Base-by-base conservation (phyloP, 2,888 invertebrate genomes). In the Ochropleura plecta region DNA sequence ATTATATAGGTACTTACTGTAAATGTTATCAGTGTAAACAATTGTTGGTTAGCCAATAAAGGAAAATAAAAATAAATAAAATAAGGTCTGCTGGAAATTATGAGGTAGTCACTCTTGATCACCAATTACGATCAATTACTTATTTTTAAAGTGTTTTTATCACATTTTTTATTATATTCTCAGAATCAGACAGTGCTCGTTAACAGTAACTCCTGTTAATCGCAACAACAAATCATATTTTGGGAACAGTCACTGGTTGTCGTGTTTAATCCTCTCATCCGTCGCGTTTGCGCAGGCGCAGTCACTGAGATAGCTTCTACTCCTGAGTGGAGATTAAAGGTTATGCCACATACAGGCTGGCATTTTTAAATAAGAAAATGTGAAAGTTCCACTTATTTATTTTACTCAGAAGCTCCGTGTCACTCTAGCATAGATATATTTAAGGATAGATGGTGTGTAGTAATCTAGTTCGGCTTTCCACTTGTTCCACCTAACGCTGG, bases 201-300 rank as follows among this genome's bases (percentile, higher is more conserved):
- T 82, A 79, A 80, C 82, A 70, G 55, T 40, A 70, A 64, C 63
- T 81, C 70, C 78, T 78, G 81, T 74, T 86, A 83, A 84, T 84
- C 64, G n/a, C 62, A 64, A 74, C 69, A 88, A 85, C 82, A 76
- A 68, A 63, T 74, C 82, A 82, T 81, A 79, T 89, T 90, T 89
- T 88, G 79, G 89, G 82, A 86, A 88, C 89, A 86, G 86, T 88
- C 88, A 89, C 88, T 85, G 88, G 89, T 84, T 91, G 93, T 93
- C 91, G 90, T 85, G 85, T 89, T 90, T 92, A 94, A 95, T 93
- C 91, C 91, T 76, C 81, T 82, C 86, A 81, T 82, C 87, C 82
- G 90, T 92, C 89, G 84, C 88, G 89, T 90, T 67, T 79, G 84
- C 49, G 59, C 82, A 66, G 42, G 83, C 67, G 59, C 73, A 78